A percentile compares a stretch with the other conserved stretches of the same genome.
Evolutionary conservation across 2,888 invertebrate species (phyloP).

Genomic region (Eurytoma californica): DNA sequence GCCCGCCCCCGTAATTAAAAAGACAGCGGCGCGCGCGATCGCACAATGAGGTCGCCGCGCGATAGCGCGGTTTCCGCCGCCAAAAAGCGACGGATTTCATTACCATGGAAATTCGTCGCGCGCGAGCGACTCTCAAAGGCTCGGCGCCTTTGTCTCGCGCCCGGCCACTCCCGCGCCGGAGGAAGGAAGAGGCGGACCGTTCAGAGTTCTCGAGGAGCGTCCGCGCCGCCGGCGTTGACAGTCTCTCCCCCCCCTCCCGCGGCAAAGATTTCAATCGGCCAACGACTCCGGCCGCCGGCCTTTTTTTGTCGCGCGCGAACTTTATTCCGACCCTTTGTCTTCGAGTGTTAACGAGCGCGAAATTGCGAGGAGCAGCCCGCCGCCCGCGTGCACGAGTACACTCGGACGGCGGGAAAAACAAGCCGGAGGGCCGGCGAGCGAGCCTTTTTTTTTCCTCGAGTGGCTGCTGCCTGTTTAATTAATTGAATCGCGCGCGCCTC

Average conservation of each 20-base stretch:
- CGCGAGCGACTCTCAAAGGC: slow-evolving; percentile 23
- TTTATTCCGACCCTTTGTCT: background rate
- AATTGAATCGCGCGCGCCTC: slow-evolving; percentile 11
- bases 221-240: background rate
- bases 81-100: slow-evolving; percentile 16
- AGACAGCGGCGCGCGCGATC: too few relatives aligned
- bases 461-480: background rate
- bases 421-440: background rate
- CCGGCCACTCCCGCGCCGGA: background rate
- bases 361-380: too few relatives aligned
- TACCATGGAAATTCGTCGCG: slow-evolving; percentile 25
- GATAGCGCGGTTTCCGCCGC: background rate
- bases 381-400: too few relatives aligned
- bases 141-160: background rate
- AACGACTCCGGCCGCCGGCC: slow-evolving; percentile 10
- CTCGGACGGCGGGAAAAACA: background rate
- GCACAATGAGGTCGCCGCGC: too few relatives aligned
- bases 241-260: background rate
- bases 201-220: background rate
- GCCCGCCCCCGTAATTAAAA: too few relatives aligned
- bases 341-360: too few relatives aligned
- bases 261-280: slow-evolving; percentile 37
- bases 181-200: background rate
- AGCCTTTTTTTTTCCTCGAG: background rate
- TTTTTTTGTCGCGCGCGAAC: background rate